Conservation (phyloP, 2,888 invertebrate genomes). For the Tipula helvola region DNA sequence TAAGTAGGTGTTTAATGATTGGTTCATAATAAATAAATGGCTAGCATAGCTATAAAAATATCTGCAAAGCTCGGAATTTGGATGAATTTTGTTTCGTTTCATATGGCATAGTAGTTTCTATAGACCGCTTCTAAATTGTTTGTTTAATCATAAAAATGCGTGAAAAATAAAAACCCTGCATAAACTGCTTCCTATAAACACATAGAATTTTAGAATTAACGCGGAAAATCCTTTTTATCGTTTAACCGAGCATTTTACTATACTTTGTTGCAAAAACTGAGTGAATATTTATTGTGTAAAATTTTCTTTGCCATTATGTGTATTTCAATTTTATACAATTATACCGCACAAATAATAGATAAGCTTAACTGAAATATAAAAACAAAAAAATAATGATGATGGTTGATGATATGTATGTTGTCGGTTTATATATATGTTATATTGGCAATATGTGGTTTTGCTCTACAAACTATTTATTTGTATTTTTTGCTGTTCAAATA, state of each 20-base stretch:
- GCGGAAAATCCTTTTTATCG: not conserved
- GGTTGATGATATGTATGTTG: not conserved
- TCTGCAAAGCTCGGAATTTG: too few species aligned
- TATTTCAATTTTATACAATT: not conserved
- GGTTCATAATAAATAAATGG: too few species aligned
- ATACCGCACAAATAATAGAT: not conserved
- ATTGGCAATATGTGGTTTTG: not conserved
- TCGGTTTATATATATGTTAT: not conserved
- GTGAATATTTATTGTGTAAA: not conserved
- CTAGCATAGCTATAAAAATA: too few species aligned
- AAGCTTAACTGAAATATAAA: not conserved
- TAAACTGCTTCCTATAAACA: too few species aligned
- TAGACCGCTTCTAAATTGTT: too few species aligned
- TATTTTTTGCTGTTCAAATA: not conserved
- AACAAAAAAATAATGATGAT: not conserved
- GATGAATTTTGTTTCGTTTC: too few species aligned
- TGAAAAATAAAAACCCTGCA: too few species aligned
- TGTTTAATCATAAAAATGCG: too few species aligned
- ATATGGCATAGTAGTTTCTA: too few species aligned
- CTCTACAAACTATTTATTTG: not conserved
- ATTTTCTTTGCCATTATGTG: not conserved
- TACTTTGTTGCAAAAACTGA: not conserved
- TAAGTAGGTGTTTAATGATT: too few species aligned
- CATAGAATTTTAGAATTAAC: too few species aligned
- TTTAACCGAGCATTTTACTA: not conserved